These are phyloP conservation scores for Volucella inflata DNA, from an alignment of 2,888 invertebrate species.

Conservation along the genomic window DNA sequence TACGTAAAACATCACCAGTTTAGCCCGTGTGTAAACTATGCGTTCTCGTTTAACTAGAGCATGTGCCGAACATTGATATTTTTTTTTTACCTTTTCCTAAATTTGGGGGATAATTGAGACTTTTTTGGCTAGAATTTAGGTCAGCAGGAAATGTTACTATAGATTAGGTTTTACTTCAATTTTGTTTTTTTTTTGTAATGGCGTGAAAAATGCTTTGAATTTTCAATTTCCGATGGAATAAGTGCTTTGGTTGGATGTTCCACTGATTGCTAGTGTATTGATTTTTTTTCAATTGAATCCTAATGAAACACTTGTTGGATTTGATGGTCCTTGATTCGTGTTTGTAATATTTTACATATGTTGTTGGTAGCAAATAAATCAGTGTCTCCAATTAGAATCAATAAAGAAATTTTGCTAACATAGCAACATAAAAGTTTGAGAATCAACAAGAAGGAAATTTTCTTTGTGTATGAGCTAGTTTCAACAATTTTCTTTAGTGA, in stretches of 20 bases:
- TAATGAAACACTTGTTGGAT: background rate
- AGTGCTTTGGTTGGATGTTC: slow-evolving; percentile 15
- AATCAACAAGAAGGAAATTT: too few relatives aligned
- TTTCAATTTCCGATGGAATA: slow-evolving; percentile 51
- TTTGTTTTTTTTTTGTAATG: background rate
- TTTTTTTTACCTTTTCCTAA: background rate
- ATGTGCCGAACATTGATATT: slow-evolving; percentile 63
- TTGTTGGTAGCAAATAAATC: too few relatives aligned
- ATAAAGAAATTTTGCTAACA: too few relatives aligned
- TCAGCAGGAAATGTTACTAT: slow-evolving; percentile 40
- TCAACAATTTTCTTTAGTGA: too few relatives aligned
- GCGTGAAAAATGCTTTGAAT: slow-evolving; percentile 30
- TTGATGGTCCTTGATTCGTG: background rate
- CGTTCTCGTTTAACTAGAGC: slow-evolving; percentile 57
- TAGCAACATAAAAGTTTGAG: too few relatives aligned
- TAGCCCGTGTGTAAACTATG: slow-evolving; percentile 53
- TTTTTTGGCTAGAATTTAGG: slow-evolving; percentile 51
- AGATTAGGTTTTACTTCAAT: slow-evolving; percentile 40
- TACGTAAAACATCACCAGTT: background rate
- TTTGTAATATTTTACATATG: slow-evolving; percentile 4
- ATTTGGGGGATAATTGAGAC: slow-evolving; percentile 50
- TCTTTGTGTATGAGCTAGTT: too few relatives aligned
- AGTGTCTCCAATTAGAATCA: too few relatives aligned
- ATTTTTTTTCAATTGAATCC: slow-evolving; percentile 8
- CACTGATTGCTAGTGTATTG: slow-evolving; percentile 6